A percentile compares a stretch with the other conserved stretches of the same genome.
Evolutionary conservation across 2,797 vertebrate species (phyloP).

Genomic region (Trachops cirrhosus): DNA sequence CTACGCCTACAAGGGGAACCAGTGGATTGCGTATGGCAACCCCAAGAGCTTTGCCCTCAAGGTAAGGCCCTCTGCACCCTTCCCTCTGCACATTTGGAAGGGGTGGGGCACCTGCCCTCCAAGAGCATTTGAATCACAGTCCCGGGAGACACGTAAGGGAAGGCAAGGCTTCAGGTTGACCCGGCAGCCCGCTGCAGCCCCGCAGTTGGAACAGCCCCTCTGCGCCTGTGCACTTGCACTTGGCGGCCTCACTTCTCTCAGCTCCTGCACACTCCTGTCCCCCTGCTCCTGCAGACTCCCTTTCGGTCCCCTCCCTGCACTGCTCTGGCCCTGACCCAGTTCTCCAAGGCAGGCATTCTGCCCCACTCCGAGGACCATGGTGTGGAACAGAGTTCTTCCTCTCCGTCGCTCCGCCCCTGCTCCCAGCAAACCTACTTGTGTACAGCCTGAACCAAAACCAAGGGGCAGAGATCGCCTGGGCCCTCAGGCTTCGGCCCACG

Average conservation of each 20-base stretch:
- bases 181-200: neutral
- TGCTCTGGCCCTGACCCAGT: neutral
- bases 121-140: neutral
- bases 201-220: neutral
- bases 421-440: neutral
- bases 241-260: neutral
- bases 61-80: conserved; percentile 59
- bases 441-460: neutral
- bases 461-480: neutral
- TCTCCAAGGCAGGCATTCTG: neutral
- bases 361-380: neutral
- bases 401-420: neutral
- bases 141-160: neutral
- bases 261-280: neutral
- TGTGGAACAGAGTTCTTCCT: neutral
- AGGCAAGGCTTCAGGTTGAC: neutral
- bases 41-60: conserved; percentile 83
- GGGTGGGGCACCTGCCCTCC: neutral
- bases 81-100: neutral
- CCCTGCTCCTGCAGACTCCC: too few species aligned
- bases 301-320: neutral
- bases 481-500: neutral
- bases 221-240: neutral
- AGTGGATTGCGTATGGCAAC: conserved; percentile 85
- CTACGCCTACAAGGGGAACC: conserved; percentile 79